Base-by-base conservation (phyloP, 2,888 invertebrate species). In the Eurois occulta region DNA sequence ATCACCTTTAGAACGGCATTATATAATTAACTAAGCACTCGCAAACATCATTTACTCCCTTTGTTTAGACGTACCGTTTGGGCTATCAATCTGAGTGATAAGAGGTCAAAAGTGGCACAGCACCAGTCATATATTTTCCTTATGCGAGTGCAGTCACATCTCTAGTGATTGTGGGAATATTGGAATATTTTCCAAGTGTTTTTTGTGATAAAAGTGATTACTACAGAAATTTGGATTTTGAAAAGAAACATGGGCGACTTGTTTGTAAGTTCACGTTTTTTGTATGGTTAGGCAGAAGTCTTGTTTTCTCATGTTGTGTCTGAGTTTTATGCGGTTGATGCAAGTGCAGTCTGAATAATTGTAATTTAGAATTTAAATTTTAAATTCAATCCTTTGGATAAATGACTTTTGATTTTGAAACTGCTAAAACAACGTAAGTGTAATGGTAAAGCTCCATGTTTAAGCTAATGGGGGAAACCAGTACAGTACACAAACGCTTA, bases 231-330 rank as follows among this genome's bases (percentile, higher is more conserved):
- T 41, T 32, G n/a, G 21, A 21, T n/a, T 52, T 60, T n/a, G 21
- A 8, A 35, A 65, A 43, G 41, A 58, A 87, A 71, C 58, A 94
- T 94, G 94, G 91, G 91, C 28, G 94, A 94, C 88, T 77, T 94
- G 70, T 73, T 88, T 87, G 94, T 94, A 90, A 93, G 94, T 93
- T 72, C 6, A 28, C 1, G 2, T 66, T 46, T 55, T 46, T 8
- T 35, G 28, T 66, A 8, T 67, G 18, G 24, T 64, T 55, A 28
- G 21, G 1, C 28, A 11, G 21, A 2, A 21, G n/a, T 66, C 16
- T 41, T 48, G n/a, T 65, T 58, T 73, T 81, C 13, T 66, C 65
- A 18, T 58, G 65, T 74, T 81, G n/a, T 72, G 65, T 78, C 55
- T 74, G 48, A 43, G 18, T 58, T 81, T 55, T 58, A 65, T 48